Evolutionary conservation across 2,113 vertebrate species (phyloP).

Genomic region (Dicentrarchus labrax): DNA sequence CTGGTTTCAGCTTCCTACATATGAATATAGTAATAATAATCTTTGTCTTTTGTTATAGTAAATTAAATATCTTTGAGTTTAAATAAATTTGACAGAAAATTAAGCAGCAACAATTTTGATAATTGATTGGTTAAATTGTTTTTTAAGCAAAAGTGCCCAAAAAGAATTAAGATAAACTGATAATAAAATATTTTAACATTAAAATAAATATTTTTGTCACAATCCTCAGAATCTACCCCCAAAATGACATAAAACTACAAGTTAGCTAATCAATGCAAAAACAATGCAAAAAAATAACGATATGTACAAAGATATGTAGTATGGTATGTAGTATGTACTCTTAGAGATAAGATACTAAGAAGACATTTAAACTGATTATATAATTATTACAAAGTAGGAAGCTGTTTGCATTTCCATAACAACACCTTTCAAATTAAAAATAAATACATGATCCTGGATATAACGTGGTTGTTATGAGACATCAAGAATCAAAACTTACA

Average conservation of each 20-base stretch:
- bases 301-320: no score
- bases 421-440: background rate
- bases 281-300: no score
- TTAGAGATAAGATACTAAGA: background rate
- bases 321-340: no score
- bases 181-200: no score
- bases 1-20: background rate
- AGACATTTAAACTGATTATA: background rate
- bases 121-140: no score
- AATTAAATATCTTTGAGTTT: background rate
- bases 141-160: no score
- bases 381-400: background rate
- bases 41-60: background rate
- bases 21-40: background rate
- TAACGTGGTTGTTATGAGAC: background rate
- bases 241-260: background rate
- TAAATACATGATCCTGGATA: background rate
- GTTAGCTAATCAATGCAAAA: background rate
- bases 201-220: background rate
- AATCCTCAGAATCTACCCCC: no score
- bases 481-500: constrained; percentile 57
- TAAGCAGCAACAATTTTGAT: no score
- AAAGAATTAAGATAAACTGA: no score
- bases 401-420: background rate
- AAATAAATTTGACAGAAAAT: no score